Evolutionary conservation across 2,797 vertebrate species (phyloP).

Genomic region (Luscinia megarhynchos): DNA sequence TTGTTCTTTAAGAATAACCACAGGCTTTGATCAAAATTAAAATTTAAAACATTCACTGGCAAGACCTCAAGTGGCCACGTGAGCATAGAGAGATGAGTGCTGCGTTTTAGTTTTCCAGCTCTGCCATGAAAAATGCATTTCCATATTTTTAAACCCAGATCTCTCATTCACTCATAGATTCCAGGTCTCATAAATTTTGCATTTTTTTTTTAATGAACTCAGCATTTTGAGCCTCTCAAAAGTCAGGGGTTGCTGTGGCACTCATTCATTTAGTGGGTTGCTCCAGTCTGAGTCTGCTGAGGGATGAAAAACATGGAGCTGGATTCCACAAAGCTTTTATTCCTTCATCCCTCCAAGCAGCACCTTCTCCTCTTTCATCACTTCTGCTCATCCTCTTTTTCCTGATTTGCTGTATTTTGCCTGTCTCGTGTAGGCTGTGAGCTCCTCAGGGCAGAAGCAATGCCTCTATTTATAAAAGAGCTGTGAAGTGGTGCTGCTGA

Average conservation of each 20-base stretch:
- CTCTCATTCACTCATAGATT: not conserved
- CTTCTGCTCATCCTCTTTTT: not conserved
- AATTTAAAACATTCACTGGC: not conserved
- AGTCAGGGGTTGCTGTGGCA: not conserved
- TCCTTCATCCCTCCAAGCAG: not conserved
- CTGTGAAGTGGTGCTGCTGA: slow-evolving; percentile 13
- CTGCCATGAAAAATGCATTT: not conserved
- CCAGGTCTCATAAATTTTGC: not conserved
- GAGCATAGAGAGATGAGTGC: not conserved
- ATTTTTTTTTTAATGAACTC: not conserved
- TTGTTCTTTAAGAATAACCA: not conserved
- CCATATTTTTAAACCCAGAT: not conserved
- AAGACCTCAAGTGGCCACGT: not conserved
- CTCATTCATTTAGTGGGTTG: not conserved
- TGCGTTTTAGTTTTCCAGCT: not conserved
- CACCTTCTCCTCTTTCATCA: not conserved
- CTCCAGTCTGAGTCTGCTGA: not conserved
- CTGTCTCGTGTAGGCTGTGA: not conserved
- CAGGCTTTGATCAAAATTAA: not conserved
- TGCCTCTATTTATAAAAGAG: not conserved
- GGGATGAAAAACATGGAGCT: not conserved
- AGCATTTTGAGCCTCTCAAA: not conserved
- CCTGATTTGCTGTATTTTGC: not conserved
- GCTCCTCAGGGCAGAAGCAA: slow-evolving; percentile 8
- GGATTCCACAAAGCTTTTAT: not conserved